These are phyloP conservation scores for Prunella himalayana DNA, from an alignment of 2,113 vertebrate genomes.

Conservation along the genomic window DNA sequence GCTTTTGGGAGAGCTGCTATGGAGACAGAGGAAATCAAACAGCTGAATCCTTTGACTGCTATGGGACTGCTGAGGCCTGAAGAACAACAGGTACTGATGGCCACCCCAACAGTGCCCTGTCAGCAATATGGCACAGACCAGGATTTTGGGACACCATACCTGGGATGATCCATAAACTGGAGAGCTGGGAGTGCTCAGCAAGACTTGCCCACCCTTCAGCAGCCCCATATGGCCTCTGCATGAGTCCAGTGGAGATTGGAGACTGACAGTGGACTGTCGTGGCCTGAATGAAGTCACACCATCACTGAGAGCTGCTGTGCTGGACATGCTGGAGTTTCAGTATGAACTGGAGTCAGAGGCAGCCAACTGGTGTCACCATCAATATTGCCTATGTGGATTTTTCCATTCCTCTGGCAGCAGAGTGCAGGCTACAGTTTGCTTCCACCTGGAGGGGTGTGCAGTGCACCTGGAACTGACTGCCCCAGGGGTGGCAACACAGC, in stretches of 20 bases:
- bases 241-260: not conserved
- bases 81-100: not conserved
- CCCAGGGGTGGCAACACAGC: not conserved
- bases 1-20: not conserved
- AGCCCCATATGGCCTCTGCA: not conserved
- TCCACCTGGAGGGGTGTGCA: not conserved
- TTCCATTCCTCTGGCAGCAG: not conserved
- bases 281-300: no score
- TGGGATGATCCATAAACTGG: not conserved
- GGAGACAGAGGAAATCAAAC: not conserved
- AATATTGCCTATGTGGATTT: not conserved
- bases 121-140: not conserved
- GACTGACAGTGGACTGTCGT: not conserved
- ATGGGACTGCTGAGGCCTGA: not conserved
- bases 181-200: not conserved
- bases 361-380: not conserved
- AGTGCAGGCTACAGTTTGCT: not conserved
- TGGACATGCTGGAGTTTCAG: not conserved
- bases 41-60: not conserved
- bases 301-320: not conserved
- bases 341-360: not conserved
- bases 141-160: not conserved
- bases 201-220: not conserved
- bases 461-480: not conserved
- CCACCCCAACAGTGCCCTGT: not conserved